Conservation (phyloP, 1,140 invertebrate genomes). For the Drosophila micromelanica region DNA sequence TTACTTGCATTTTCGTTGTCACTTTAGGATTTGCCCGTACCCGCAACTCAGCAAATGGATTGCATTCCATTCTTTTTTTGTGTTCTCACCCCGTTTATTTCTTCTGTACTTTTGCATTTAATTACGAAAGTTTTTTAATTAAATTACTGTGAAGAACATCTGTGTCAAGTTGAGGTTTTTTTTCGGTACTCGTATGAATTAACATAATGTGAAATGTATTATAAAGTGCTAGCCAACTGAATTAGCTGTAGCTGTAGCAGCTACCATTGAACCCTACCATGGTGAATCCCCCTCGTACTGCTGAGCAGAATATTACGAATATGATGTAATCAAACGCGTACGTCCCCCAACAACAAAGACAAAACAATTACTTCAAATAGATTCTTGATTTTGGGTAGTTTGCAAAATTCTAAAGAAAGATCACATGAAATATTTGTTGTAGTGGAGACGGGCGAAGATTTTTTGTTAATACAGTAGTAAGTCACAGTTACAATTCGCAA, state of each 20-base stretch:
- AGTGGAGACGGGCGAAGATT: too few species aligned
- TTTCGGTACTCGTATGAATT: slow-evolving; percentile 42
- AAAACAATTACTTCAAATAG: not conserved
- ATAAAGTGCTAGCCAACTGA: not conserved
- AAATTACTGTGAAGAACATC: slow-evolving; percentile 78
- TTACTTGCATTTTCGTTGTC: slow-evolving; percentile 81
- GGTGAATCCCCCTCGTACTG: slow-evolving; percentile 27
- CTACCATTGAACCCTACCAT: slow-evolving; percentile 1
- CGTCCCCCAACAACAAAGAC: not conserved
- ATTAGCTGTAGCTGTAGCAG: not conserved
- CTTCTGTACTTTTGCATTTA: slow-evolving; percentile 69
- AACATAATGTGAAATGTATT: slow-evolving; percentile 45
- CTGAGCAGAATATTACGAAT: not conserved
- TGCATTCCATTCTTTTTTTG: slow-evolving; percentile 26
- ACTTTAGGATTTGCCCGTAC: slow-evolving; percentile 60
- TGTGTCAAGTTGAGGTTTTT: slow-evolving; percentile 70
- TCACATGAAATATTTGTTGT: not conserved
- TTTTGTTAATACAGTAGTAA: too few species aligned
- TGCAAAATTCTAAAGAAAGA: not conserved
- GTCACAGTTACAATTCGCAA: too few species aligned
- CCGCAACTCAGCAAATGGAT: slow-evolving; percentile 19
- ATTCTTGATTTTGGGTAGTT: not conserved
- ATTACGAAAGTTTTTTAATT: slow-evolving; percentile 83
- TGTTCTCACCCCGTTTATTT: slow-evolving; percentile 35
- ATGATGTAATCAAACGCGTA: slow-evolving; percentile 14